phyloP scores from a whole-genome alignment of 2,888 invertebrate genomes.

The Temnothorax unifasciatus region DNA sequence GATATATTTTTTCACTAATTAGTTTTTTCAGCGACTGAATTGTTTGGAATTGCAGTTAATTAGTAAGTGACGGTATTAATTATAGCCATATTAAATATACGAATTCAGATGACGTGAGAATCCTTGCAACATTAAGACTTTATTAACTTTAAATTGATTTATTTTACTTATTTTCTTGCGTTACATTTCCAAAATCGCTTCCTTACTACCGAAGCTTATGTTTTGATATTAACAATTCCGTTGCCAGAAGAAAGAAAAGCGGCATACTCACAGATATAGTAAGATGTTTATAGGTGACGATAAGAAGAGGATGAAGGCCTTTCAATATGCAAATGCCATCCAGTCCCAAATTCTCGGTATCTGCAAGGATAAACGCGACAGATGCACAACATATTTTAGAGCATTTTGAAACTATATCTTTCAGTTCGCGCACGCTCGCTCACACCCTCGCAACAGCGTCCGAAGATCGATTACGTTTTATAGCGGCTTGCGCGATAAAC shows the following conservation, averaged over 20 bases:
- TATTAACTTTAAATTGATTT: background rate
- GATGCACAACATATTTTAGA: background rate
- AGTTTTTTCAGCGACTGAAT: background rate
- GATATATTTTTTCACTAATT: background rate
- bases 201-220: background rate
- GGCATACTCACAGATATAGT: conserved; percentile 83
- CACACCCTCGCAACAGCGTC: conserved; percentile 38
- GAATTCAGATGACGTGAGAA: background rate
- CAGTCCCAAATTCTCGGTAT: conserved; percentile 77
- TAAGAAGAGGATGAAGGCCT: conserved; percentile 85
- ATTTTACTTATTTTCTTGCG: background rate
- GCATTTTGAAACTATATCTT: conserved; percentile 21
- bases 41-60: background rate
- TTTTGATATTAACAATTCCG: background rate
- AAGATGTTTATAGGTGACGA: conserved; percentile 86
- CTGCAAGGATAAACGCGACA: conserved; percentile 13
- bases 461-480: conserved; percentile 47
- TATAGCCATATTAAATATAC: background rate
- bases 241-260: background rate
- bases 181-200: background rate
- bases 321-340: conserved; percentile 68
- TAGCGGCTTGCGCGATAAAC: conserved; percentile 35
- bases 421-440: conserved; percentile 42
- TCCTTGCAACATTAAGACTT: background rate
- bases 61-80: background rate